Evolutionary conservation across 30 jellyfish, hydroid and myxozoan species (phyloP), one percentile per base, ranked within the genome.

Genomic region (Aurelia sp.): DNA sequence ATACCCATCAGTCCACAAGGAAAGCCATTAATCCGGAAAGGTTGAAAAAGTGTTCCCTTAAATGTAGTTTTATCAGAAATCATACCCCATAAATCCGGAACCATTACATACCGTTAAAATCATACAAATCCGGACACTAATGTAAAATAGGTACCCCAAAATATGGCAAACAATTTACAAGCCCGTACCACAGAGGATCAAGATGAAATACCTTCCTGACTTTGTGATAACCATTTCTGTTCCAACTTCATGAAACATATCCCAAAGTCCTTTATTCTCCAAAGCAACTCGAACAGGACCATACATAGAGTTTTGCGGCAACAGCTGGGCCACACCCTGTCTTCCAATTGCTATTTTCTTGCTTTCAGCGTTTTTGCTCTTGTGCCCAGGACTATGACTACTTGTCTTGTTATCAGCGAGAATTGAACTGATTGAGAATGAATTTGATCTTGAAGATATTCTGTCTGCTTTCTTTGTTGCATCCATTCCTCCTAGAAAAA

Each of bases 171-270:
- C 33, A n/a, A n/a, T n/a, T n/a, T n/a, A 27, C 33, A 27, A 27
- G 33, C 33, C 33, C 33, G 33, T 27, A 27, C 33, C 33, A 27
- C 33, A 27, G 33, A 27, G 33, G 33, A 27, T 27, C 33, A 27
- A 27, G 33, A 9, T 44, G 55, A 50, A 48, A 4, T 63, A 85
- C 98, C 98, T 91, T 79, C 98, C 98, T 1, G 91, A 74, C 76
- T 91, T 91, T 0, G 98, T 91, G 23, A 91, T 91, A 22, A 91
- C 98, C 98, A 91, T 91, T 60, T 91, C 98, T 22, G 98, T 91
- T 19, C 98, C 98, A 70, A 80, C 98, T 23, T 71, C 84, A 55
- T 79, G 76, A 67, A 91, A 91, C 9, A 84, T 78, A 52, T 85
- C 98, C 98, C 98, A 91, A 11, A 91, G 85, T 53, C 76, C 90